These are phyloP conservation scores for Leptura quadrifasciata DNA, from an alignment of 2,888 invertebrate species.

Conservation along the genomic window DNA sequence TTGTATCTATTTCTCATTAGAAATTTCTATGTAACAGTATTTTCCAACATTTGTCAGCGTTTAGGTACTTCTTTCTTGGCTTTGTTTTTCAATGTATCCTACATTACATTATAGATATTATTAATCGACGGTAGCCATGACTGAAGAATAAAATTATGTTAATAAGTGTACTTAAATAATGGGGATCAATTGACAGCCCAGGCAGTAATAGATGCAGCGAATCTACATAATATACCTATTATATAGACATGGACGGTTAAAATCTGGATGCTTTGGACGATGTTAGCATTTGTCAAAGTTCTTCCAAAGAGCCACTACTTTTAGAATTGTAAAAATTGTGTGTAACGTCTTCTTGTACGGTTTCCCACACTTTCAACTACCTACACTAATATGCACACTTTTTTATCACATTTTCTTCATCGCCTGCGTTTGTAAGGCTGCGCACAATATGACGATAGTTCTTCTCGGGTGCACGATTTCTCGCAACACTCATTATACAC, in stretches of 20 bases:
- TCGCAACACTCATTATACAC: conserved; percentile 70
- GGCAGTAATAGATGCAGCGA: neutral
- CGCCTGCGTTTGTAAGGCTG: conserved; percentile 44
- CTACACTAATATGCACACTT: conserved; percentile 24
- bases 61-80: no score
- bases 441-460: conserved; percentile 66
- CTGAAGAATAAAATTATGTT: neutral
- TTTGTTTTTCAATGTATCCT: no score
- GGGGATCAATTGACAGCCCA: neutral
- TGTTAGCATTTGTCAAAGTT: neutral
- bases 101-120: neutral
- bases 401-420: conserved; percentile 42
- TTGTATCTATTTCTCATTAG: no score
- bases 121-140: neutral
- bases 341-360: neutral
- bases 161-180: neutral
- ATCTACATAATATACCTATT: neutral
- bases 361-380: conserved; percentile 10
- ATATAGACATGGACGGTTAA: neutral
- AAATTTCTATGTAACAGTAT: neutral
- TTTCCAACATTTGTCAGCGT: neutral
- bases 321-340: conserved; percentile 11
- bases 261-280: neutral
- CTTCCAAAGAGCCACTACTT: neutral
- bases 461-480: conserved; percentile 67